These are phyloP conservation scores for Limnephilus marmoratus DNA, from an alignment of 2,888 invertebrate genomes.

Conservation along the genomic window DNA sequence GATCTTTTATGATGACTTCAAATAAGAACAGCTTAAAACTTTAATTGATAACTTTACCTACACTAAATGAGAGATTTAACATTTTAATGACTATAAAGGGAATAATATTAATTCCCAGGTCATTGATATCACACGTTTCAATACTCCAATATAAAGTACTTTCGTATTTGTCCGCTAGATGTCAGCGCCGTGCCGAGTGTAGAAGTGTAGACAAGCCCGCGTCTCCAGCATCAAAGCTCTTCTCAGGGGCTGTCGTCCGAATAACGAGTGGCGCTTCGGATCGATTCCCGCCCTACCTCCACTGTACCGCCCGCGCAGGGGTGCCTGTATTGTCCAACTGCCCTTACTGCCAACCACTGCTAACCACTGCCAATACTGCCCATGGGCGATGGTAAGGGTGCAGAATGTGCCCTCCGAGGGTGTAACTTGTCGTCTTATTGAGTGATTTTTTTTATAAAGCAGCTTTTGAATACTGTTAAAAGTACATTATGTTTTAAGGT, in stretches of 20 bases:
- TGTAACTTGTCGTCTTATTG: neutral
- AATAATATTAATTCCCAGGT: neutral
- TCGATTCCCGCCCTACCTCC: slow-evolving; percentile 72
- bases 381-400: neutral
- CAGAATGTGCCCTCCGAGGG: slow-evolving; percentile 32
- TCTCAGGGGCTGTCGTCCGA: slow-evolving; percentile 79
- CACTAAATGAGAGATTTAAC: neutral
- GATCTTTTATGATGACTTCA: too few species aligned
- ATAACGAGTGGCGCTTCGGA: slow-evolving; percentile 75
- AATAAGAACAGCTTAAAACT: too few species aligned
- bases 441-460: neutral
- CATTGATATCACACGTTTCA: neutral
- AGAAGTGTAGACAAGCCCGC: slow-evolving; percentile 31
- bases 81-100: neutral
- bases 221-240: slow-evolving; percentile 68
- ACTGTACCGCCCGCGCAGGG: slow-evolving; percentile 67
- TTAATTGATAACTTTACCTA: neutral
- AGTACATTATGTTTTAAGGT: neutral
- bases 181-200: slow-evolving; percentile 12
- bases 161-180: slow-evolving; percentile 16
- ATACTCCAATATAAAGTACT: neutral
- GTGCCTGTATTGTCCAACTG: neutral
- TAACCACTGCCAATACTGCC: neutral
- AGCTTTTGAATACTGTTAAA: neutral
- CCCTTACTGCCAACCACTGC: too few species aligned